These are phyloP conservation scores for Betta splendens DNA, from an alignment of 2,797 vertebrate genomes.

Conservation along the genomic window DNA sequence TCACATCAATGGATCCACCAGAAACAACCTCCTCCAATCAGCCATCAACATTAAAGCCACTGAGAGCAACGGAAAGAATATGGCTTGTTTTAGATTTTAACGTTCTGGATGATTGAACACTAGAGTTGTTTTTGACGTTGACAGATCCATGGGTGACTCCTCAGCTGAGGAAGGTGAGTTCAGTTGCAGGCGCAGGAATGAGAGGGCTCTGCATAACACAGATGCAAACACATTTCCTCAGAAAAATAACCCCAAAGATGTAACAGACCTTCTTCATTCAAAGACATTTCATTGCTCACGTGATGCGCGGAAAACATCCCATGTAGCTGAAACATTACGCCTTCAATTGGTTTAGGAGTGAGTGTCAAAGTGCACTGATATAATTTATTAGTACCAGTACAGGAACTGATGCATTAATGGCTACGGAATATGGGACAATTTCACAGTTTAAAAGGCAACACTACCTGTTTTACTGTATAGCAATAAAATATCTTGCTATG, in stretches of 20 bases:
- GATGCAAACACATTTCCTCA: background rate
- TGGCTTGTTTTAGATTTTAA: no score
- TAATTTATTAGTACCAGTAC: no score
- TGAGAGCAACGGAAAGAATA: no score
- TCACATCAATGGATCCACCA: constrained; percentile 30
- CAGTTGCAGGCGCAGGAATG: constrained; percentile 27
- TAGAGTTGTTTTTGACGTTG: no score
- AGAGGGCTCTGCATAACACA: constrained; percentile 14
- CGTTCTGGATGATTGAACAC: no score
- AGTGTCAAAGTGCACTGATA: no score
- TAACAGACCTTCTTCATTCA: background rate
- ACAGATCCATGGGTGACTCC: constrained; percentile 23
- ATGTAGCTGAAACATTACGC: background rate
- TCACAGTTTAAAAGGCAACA: background rate
- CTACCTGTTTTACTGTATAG: background rate
- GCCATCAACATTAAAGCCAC: background rate
- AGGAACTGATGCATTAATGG: no score
- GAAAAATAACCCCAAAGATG: background rate
- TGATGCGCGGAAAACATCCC: background rate
- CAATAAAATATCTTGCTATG: background rate
- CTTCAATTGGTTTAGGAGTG: no score
- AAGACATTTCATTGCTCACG: background rate
- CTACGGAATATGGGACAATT: background rate
- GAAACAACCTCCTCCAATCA: constrained; percentile 5
- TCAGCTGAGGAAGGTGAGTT: constrained; percentile 20